Conservation (phyloP, 2,113 vertebrate genomes). For the Bambusicola thoracicus region DNA sequence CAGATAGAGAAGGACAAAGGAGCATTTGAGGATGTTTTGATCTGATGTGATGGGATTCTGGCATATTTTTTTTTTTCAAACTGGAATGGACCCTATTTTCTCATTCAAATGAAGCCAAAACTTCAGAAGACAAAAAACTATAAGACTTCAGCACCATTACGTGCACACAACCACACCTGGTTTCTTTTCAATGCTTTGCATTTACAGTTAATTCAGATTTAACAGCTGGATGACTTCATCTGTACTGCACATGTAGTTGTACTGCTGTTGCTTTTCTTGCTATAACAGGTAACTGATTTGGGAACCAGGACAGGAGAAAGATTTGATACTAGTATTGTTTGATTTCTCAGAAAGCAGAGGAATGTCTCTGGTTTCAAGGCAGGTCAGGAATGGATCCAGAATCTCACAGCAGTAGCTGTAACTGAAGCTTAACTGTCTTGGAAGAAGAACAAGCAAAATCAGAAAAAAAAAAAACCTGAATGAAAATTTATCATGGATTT, state of each 20-base stretch:
- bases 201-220: neutral
- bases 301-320: neutral
- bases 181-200: neutral
- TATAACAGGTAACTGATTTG: neutral
- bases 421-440: neutral
- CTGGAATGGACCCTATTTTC: neutral
- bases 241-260: neutral
- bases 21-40: neutral
- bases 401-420: neutral
- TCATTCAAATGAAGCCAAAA: neutral
- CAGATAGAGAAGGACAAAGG: neutral
- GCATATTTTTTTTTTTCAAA: conserved; percentile 2
- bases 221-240: neutral
- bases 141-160: neutral
- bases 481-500: neutral
- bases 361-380: neutral
- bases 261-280: neutral
- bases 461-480: neutral
- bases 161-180: neutral
- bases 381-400: neutral
- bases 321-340: neutral
- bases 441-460: neutral
- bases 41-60: neutral
- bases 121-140: neutral
- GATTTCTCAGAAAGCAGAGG: neutral